Conservation (phyloP, 2,888 invertebrate genomes). For the Amblyjoppa proteus region DNA sequence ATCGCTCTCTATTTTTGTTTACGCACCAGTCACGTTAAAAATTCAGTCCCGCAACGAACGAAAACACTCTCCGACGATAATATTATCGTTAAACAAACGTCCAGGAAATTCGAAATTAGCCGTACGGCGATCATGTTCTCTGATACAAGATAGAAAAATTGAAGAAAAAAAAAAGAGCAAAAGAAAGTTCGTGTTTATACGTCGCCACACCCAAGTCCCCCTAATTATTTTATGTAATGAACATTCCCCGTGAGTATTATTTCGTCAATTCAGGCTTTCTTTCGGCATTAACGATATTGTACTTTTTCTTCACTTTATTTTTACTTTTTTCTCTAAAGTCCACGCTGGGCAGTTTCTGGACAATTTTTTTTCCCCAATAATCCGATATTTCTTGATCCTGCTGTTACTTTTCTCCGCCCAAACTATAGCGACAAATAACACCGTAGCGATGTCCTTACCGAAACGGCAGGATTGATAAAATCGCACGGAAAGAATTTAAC, state of each 20-base stretch:
- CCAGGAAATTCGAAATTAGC: conserved; percentile 28
- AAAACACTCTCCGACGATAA: conserved; percentile 47
- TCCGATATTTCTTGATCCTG: conserved; percentile 11
- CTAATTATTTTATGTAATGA: conserved; percentile 57
- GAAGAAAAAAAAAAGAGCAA: conserved; percentile 14
- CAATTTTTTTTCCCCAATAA: not conserved
- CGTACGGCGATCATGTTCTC: not conserved
- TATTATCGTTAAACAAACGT: conserved; percentile 20
- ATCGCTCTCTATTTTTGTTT: conserved; percentile 58
- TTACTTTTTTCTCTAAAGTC: not conserved
- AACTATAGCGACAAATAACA: no score
- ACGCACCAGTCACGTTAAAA: conserved; percentile 52
- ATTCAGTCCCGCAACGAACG: conserved; percentile 18
- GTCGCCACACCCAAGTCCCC: conserved; percentile 59
- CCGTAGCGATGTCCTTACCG: no score
- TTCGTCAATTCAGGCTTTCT: conserved; percentile 30
- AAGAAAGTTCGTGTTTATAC: conserved; percentile 45
- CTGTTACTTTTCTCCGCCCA: no score
- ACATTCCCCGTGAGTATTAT: conserved; percentile 64
- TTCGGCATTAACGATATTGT: not conserved
- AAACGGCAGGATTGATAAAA: not conserved
- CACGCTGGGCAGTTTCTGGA: not conserved
- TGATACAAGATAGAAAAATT: not conserved
- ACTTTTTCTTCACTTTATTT: not conserved
- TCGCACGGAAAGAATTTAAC: not conserved